Evolutionary conservation across 2,113 vertebrate species (phyloP).

Genomic region (Catharus fuscescens): DNA sequence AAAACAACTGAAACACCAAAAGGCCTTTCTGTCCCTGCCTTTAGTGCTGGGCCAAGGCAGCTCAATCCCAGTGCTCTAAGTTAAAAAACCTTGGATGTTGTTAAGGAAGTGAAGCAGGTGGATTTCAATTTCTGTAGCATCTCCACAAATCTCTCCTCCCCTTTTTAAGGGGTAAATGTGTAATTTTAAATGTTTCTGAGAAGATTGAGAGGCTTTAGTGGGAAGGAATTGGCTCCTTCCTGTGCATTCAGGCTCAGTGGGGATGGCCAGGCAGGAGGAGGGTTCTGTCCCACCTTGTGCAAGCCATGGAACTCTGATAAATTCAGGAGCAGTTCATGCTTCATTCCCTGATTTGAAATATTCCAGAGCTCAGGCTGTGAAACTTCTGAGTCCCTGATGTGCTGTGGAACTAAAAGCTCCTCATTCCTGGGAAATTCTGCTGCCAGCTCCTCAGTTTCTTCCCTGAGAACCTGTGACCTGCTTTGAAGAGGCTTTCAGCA

Average conservation of each 20-base stretch:
- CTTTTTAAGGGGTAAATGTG: neutral
- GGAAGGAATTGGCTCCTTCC: neutral
- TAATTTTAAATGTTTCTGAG: neutral
- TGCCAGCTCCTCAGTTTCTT: neutral
- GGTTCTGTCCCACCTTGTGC: fast-evolving
- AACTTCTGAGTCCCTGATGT: fast-evolving
- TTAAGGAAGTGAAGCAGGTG: neutral
- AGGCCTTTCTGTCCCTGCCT: neutral
- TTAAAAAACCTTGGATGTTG: fast-evolving
- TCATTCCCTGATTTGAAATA: neutral
- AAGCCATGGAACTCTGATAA: neutral
- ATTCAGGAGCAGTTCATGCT: neutral
- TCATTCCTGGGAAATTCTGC: neutral
- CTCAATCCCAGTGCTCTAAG: neutral
- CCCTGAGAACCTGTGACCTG: fast-evolving
- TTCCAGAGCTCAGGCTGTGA: neutral
- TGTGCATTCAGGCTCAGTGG: neutral
- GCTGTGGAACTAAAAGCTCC: neutral
- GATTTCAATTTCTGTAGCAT: neutral
- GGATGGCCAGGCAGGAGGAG: neutral
- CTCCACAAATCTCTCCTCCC: neutral
- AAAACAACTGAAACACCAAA: neutral
- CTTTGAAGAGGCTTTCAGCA: neutral
- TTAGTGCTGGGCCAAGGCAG: neutral
- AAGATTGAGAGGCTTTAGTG: neutral